A percentile compares a stretch with the other conserved stretches of the same genome.
phyloP scores from a whole-genome alignment of 2,888 invertebrate genomes.

The Drosophila helvetica region DNA sequence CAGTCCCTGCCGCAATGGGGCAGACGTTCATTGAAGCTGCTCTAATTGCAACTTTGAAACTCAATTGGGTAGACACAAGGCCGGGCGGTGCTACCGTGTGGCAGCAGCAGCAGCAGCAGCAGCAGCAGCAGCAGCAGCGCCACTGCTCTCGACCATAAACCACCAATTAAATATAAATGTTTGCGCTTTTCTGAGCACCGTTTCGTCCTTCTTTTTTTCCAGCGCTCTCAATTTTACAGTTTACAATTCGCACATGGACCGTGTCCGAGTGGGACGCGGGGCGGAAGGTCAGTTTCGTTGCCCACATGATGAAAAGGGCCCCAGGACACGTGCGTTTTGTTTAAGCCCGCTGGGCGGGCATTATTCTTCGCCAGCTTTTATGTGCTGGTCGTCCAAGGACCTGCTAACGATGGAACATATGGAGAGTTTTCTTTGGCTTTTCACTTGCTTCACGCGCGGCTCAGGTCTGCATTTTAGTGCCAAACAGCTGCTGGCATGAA shows the following conservation, averaged over 20 bases:
- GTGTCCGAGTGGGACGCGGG: constrained; percentile 19
- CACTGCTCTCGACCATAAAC: constrained; percentile 37
- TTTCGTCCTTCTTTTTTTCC: constrained; percentile 12
- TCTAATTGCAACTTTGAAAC: constrained; percentile 78
- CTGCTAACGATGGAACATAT: constrained; percentile 37
- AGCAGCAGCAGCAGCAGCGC: too few relatives aligned
- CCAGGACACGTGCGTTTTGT: constrained; percentile 68
- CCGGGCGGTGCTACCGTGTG: constrained; percentile 19
- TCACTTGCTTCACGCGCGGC: constrained; percentile 12
- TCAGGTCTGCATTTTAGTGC: constrained; percentile 69
- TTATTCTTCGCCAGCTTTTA: constrained; percentile 18
- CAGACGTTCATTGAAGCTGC: constrained; percentile 64
- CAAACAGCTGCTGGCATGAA: constrained; percentile 51
- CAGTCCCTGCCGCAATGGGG: constrained; percentile 40
- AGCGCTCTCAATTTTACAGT: constrained; percentile 32
- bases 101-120: constrained; percentile 10
- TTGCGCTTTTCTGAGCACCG: constrained; percentile 65
- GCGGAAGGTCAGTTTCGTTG: constrained; percentile 61
- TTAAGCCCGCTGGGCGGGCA: constrained; percentile 51
- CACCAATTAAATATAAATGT: constrained; percentile 73
- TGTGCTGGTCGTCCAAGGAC: constrained; percentile 38
- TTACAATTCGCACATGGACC: constrained; percentile 57
- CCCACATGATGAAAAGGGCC: constrained; percentile 26
- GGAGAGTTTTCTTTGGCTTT: constrained; percentile 1
- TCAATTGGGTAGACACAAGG: constrained; percentile 66